Evolutionary conservation across 2,113 vertebrate genomes (phyloP), one percentile per base, ranked within the genome.

Genomic region (Pyrgilauda ruficollis): DNA sequence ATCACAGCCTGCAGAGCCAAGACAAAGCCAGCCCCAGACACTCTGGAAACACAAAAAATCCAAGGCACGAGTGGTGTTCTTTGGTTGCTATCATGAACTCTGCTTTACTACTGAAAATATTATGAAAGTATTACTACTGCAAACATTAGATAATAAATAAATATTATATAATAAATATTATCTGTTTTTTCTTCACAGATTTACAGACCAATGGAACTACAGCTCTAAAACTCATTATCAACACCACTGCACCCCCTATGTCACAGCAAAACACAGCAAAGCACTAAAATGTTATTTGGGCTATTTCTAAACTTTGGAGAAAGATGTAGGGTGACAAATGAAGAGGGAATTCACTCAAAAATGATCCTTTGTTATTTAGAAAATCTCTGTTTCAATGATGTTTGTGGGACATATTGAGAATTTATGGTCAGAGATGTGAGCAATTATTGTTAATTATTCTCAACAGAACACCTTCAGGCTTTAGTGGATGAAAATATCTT

Each of bases 1-100:
- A 26, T 14, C 23, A 7, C 16, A 37, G 15, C 61, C 92, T 74
- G 87, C 31, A 62, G 37, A 31, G 31, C 24, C 3, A 4, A 22
- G 76, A 2, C 10, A 77, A 68, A n/a, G 0, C 4, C 0, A 27
- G 8, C 61, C 64, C 41, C 37, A 85, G 47, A 15, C 3, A 8
- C 15, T 52, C 2, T 23, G 9, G 21, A 27, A 93, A 35, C 12
- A 70, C 9, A 21, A 9, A n/a, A 56, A 23, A 6, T 3, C 46
- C 9, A 17, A 46, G 3, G 19, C 8, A 30, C 12, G 13, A 83
- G 8, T 2, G 4, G 11, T 9, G 61, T 23, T 7, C 19, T 90
- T 28, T 26, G 68, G 19, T 4, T 59, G 49, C 15, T 56, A 6
- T 9, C 56, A 35, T 30, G 33, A 53, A 13, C 61, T 61, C 46